Percentiles rank a stretch among this genome's conserved stretches.
These are phyloP conservation scores for Piezodorus guildinii DNA, from an alignment of 1,140 invertebrate genomes.

Conservation along the genomic window DNA sequence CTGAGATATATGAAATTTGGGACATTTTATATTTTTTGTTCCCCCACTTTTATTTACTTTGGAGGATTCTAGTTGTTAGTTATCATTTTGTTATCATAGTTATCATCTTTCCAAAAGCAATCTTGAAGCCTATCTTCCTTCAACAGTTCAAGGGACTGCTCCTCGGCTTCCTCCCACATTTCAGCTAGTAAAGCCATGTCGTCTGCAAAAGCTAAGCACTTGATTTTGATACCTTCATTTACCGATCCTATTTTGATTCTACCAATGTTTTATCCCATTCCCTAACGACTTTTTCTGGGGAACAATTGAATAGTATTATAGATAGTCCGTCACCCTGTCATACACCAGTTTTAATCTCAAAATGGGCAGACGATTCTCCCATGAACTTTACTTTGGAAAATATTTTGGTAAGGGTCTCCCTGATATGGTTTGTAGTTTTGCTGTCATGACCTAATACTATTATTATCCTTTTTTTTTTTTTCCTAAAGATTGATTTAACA, in stretches of 20 bases:
- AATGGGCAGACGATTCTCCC: not conserved
- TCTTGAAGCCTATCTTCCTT: too few relatives aligned
- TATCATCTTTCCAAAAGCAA: not conserved
- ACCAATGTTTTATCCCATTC: not conserved
- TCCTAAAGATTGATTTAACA: too few relatives aligned
- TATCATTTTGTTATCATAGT: not conserved
- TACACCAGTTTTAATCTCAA: not conserved
- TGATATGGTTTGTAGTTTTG: too few relatives aligned
- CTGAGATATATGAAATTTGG: too few relatives aligned
- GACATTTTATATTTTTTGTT: not conserved
- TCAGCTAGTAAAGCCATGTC: too few relatives aligned
- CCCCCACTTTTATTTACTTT: not conserved
- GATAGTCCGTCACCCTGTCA: not conserved
- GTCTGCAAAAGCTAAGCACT: not conserved
- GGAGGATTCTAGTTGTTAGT: not conserved
- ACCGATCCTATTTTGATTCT: not conserved
- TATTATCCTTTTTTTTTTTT: too few relatives aligned
- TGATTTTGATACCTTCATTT: not conserved
- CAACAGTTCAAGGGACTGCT: too few relatives aligned
- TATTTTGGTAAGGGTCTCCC: not conserved
- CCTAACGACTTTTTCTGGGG: not conserved
- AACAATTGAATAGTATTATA: not conserved
- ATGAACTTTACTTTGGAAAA: not conserved
- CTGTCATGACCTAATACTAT: too few relatives aligned
- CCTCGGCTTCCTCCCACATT: too few relatives aligned